A percentile compares a stretch with the other conserved stretches of the same genome.
Conservation (phyloP, 1,140 invertebrate genomes). For the Notospermus geniculatus region DNA sequence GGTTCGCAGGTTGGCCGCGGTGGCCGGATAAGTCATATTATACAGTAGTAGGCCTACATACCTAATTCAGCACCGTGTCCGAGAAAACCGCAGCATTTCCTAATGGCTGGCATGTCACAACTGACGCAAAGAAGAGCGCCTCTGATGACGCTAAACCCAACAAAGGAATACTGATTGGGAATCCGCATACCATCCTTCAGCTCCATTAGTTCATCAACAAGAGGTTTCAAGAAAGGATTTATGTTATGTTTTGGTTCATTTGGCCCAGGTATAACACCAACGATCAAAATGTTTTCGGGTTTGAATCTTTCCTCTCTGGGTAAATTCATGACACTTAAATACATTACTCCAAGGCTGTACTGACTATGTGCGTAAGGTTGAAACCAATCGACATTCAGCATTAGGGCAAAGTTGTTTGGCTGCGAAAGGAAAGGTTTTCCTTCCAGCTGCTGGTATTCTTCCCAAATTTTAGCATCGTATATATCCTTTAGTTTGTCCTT, state of each 20-base stretch:
- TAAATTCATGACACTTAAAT: constrained; percentile 15
- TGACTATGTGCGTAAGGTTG: constrained; percentile 17
- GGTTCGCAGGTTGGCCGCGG: too few species aligned
- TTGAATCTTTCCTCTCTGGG: constrained; percentile 11
- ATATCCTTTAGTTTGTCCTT: constrained; percentile 1
- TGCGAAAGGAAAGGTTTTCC: neutral
- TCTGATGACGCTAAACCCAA: constrained; percentile 10
- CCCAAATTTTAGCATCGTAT: constrained; percentile 24
- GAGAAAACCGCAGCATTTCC: constrained; percentile 26
- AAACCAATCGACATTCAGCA: constrained; percentile 26
- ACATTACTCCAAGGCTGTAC: constrained; percentile 20
- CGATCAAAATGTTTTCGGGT: constrained; percentile 5
- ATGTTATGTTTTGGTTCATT: constrained; percentile 17
- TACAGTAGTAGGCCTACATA: neutral
- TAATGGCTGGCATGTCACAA: constrained; percentile 26
- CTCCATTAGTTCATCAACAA: constrained; percentile 19
- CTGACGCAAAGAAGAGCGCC: constrained; percentile 24
- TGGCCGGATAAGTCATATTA: too few species aligned
- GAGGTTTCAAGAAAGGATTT: constrained; percentile 19
- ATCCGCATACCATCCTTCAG: constrained; percentile 15
- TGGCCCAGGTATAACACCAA: constrained; percentile 22
- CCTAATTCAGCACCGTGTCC: constrained; percentile 18
- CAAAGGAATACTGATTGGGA: neutral
- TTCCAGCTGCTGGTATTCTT: constrained; percentile 15
- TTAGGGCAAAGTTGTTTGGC: constrained; percentile 8